These are phyloP conservation scores for Agrotis ipsilon DNA, from an alignment of 2,888 invertebrate genomes.

Conservation along the genomic window DNA sequence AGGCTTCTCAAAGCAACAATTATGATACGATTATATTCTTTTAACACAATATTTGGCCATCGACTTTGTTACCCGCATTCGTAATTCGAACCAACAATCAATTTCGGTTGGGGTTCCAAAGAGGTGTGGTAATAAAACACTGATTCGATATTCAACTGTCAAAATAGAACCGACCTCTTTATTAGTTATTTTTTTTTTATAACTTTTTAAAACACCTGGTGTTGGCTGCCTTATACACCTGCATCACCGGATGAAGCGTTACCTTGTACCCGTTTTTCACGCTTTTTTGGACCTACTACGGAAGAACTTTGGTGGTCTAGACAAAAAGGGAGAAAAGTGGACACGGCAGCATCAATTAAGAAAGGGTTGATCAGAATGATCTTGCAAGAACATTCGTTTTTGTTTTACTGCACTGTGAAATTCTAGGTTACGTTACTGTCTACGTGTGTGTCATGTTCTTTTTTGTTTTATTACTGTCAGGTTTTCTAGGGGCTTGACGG, in stretches of 20 bases:
- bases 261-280: conserved; percentile 62
- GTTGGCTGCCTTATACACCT: conserved; percentile 51
- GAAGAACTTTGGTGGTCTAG: conserved; percentile 61
- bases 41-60: conserved; percentile 11
- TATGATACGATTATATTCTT: background rate
- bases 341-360: conserved; percentile 40
- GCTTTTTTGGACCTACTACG: conserved; percentile 59
- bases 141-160: conserved; percentile 43
- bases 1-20: background rate
- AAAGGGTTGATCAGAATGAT: conserved; percentile 42
- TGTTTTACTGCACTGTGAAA: background rate
- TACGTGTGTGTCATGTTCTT: background rate
- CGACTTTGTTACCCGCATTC: conserved; percentile 7
- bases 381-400: conserved; percentile 19
- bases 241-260: conserved; percentile 59
- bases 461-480: background rate
- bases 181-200: conserved; percentile 15
- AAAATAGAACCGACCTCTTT: conserved; percentile 36
- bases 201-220: conserved; percentile 52
- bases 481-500: background rate
- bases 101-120: conserved; percentile 16
- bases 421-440: background rate
- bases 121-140: conserved; percentile 15
- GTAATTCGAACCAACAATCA: conserved; percentile 36
- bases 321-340: conserved; percentile 38